Base-by-base conservation (phyloP, 2,888 invertebrate species). In the Teleiodes luculella region DNA sequence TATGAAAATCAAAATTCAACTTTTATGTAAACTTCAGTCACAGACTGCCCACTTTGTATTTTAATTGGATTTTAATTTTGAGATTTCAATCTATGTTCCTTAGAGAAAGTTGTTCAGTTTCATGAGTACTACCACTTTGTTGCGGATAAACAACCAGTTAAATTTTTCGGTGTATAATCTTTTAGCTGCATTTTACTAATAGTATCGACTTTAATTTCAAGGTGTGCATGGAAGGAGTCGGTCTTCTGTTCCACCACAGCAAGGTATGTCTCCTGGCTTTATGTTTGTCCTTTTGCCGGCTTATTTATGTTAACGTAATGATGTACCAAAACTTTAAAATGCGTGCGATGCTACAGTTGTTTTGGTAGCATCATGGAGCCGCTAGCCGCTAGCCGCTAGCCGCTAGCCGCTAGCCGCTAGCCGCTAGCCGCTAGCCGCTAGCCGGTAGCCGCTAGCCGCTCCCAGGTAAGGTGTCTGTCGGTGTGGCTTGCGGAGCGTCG, bases 221-320 rank as follows among this genome's bases (percentile, higher is more conserved):
- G 89, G 98, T 99, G 82, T 98, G 99, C 93, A 97, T 99, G 94
- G 99, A 99, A 90, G 99, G 99, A 76, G 98, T 99, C 74, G 98
- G 98, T 70, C 94, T 99, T 68, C 95, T 99, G 74, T 98, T 99
- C 92, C 98, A 98, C 72, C 98, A 98, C 89, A 98, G 98, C 94
- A 99, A 99, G 98, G 99, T 99, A 94, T 84, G 81, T 77, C 60
- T 57, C 61, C 64, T 59, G 57, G 68, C 70, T 76, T 48, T 69
- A 60, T 72, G 63, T 62, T 69, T 67, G 55, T 43, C 35, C 79
- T 83, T 83, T 78, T 80, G 81, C 88, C 79, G 70, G 86, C 86
- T 88, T 90, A 66, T 80, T 77, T 73, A 64, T 81, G 78, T 80
- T 68, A 74, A 72, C 67, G 68, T 68, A 61, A 65, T 76, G 77